A percentile compares a stretch with the other conserved stretches of the same genome.
phyloP scores from a whole-genome alignment of 2,797 vertebrate genomes.

The Uromys caudimaculatus region DNA sequence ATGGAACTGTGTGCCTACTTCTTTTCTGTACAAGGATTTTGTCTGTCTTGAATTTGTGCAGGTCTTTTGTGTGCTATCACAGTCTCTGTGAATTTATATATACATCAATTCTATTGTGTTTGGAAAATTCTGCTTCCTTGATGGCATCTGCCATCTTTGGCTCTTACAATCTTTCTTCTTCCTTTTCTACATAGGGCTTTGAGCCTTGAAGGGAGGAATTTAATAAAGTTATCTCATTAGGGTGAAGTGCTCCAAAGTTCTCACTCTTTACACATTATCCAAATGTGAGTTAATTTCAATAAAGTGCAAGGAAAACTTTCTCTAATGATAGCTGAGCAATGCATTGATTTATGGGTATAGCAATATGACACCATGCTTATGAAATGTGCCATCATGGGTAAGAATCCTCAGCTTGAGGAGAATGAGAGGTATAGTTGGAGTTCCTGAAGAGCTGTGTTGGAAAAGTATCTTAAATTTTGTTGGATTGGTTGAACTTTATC shows the following conservation, averaged over 20 bases:
- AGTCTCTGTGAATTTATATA: neutral
- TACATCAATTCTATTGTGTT: neutral
- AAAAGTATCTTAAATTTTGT: neutral
- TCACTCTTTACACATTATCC: neutral
- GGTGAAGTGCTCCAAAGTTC: neutral
- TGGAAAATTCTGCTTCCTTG: neutral
- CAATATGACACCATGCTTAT: neutral
- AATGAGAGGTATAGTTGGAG: neutral
- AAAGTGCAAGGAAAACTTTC: neutral
- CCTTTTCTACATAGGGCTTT: neutral
- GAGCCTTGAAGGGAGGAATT: neutral
- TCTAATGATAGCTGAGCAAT: neutral
- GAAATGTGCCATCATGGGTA: neutral
- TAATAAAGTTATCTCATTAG: neutral
- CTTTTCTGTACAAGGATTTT: neutral
- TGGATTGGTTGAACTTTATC: neutral
- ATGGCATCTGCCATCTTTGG: neutral
- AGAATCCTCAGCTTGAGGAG: neutral
- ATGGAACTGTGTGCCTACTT: neutral
- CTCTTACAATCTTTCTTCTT: neutral
- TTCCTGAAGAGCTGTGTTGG: neutral
- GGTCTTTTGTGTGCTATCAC: neutral
- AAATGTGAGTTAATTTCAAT: neutral
- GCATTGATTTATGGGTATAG: neutral
- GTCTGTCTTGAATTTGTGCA: neutral